Evolutionary conservation across 2,888 invertebrate genomes (phyloP).

Genomic region (Cabera pusaria): DNA sequence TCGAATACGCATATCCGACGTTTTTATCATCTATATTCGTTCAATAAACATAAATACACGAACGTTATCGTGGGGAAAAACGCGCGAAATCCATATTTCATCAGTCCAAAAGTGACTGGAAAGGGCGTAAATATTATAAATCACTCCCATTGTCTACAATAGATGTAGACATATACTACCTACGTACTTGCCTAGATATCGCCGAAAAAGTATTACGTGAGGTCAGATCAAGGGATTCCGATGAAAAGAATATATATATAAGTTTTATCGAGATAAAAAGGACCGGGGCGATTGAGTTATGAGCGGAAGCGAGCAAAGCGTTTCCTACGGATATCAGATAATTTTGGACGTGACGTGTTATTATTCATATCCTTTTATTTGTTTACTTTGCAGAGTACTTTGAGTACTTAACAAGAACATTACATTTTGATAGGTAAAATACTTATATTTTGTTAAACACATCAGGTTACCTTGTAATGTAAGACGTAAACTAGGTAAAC

Average conservation of each 20-base stretch:
- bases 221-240: constrained; percentile 57
- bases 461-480: no score
- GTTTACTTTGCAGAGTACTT: no score
- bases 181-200: constrained; percentile 24
- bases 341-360: no score
- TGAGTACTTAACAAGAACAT: no score
- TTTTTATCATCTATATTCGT: constrained; percentile 19
- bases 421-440: no score
- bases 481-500: no score
- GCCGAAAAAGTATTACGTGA: constrained; percentile 36
- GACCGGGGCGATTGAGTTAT: constrained; percentile 13
- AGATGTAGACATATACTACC: constrained; percentile 35
- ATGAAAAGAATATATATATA: constrained; percentile 57
- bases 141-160: constrained; percentile 38
- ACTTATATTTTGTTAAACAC: no score
- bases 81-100: constrained; percentile 30
- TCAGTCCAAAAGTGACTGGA: constrained; percentile 29
- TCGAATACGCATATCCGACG: constrained; percentile 10
- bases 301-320: constrained; percentile 17
- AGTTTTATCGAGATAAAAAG: constrained; percentile 57
- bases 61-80: constrained; percentile 23
- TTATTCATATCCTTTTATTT: no score
- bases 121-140: constrained; percentile 35
- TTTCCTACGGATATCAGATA: no score
- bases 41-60: constrained; percentile 16